phyloP scores from a whole-genome alignment of 2,797 vertebrate genomes.

The Lepilemur septentrionalis region DNA sequence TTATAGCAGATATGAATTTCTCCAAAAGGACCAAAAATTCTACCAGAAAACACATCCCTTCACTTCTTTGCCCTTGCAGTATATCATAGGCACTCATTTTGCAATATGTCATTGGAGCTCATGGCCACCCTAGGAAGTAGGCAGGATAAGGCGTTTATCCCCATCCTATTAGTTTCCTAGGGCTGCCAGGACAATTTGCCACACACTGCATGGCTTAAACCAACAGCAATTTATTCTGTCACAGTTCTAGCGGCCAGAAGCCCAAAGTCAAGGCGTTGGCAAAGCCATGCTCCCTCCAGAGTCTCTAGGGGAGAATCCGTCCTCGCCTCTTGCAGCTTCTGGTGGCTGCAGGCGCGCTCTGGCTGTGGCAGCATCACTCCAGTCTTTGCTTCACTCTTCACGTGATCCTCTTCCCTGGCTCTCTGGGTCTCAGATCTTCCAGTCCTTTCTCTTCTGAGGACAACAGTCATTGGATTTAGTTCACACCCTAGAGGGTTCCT shows the following conservation, averaged over 20 bases:
- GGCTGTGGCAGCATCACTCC: too few relatives aligned
- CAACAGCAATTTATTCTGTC: not conserved
- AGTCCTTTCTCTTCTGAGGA: not conserved
- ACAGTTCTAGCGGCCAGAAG: not conserved
- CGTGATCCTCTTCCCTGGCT: not conserved
- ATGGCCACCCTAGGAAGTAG: not conserved
- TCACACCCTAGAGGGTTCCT: not conserved
- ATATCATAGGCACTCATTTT: not conserved
- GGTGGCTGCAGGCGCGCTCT: not conserved
- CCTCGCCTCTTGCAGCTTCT: not conserved
- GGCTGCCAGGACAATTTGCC: not conserved
- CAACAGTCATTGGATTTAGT: not conserved
- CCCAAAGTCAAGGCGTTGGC: not conserved
- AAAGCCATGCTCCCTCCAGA: accelerated
- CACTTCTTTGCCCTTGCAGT: not conserved
- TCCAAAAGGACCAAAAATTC: not conserved
- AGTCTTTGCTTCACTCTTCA: not conserved
- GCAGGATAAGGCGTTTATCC: not conserved
- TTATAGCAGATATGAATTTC: not conserved
- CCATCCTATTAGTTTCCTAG: not conserved
- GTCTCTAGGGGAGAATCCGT: not conserved
- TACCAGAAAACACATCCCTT: not conserved
- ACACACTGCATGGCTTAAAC: not conserved
- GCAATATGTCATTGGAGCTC: too few relatives aligned
- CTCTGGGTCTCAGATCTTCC: not conserved